These are phyloP conservation scores for Macaca fascicularis DNA, from an alignment of 2,113 vertebrate genomes.

Conservation along the genomic window DNA sequence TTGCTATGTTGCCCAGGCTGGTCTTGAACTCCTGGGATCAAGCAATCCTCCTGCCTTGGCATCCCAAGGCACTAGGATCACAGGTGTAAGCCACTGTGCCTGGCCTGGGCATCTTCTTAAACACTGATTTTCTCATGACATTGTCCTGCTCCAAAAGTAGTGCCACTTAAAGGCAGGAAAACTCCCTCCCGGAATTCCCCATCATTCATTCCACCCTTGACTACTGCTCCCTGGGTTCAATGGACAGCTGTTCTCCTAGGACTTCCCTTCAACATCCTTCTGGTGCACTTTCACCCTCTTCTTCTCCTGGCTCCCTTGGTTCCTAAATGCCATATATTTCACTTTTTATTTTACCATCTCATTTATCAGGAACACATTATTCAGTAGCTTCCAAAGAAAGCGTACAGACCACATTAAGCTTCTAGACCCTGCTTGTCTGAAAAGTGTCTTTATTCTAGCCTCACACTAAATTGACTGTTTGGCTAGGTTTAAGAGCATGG, in stretches of 20 bases:
- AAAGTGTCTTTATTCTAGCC: neutral
- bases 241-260: neutral
- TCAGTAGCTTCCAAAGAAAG: neutral
- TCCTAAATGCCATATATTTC: neutral
- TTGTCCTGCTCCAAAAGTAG: neutral
- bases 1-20: too few relatives aligned
- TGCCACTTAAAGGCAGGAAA: neutral
- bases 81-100: too few relatives aligned
- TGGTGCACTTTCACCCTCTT: neutral
- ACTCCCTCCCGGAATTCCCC: neutral
- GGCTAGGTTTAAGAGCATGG: neutral
- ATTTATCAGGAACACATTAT: neutral
- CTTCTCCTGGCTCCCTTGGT: neutral
- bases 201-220: neutral
- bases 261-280: neutral
- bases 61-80: too few relatives aligned
- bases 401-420: neutral
- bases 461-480: neutral
- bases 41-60: too few relatives aligned
- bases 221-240: neutral
- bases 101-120: neutral
- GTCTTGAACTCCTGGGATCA: too few relatives aligned
- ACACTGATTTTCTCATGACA: neutral
- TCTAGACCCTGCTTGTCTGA: neutral
- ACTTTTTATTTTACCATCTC: neutral